These are phyloP conservation scores for Andrena dorsata DNA, from an alignment of 2,888 invertebrate species.

Conservation along the genomic window DNA sequence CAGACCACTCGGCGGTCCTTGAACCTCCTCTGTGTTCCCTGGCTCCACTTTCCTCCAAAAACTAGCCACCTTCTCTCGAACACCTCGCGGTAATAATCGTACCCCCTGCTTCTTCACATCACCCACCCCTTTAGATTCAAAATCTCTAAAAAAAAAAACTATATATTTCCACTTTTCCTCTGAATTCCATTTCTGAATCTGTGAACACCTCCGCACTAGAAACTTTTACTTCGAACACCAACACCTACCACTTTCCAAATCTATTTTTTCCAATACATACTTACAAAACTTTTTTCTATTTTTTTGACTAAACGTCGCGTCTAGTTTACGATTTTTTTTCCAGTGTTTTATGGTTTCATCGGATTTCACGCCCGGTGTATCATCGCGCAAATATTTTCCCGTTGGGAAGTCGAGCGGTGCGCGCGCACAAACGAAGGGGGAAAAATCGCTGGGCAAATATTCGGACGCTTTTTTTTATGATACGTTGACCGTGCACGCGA, in stretches of 20 bases:
- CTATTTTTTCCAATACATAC: too few relatives aligned
- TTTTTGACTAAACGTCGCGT: not conserved
- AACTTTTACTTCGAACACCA: too few relatives aligned
- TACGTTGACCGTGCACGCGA: slow-evolving; percentile 20
- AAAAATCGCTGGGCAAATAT: slow-evolving; percentile 22
- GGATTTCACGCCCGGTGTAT: slow-evolving; percentile 9
- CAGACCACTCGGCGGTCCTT: slow-evolving; percentile 10
- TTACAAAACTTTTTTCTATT: not conserved
- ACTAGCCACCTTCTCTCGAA: too few relatives aligned
- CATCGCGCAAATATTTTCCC: slow-evolving; percentile 24
- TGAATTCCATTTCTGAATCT: too few relatives aligned
- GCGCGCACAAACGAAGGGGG: not conserved
- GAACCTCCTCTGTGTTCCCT: not conserved
- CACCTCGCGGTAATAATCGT: too few relatives aligned
- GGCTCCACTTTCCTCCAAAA: too few relatives aligned
- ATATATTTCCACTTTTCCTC: too few relatives aligned
- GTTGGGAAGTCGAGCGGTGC: not conserved
- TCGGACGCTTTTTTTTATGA: slow-evolving; percentile 29
- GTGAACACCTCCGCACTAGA: too few relatives aligned
- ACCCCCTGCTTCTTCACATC: too few relatives aligned
- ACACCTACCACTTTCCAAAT: too few relatives aligned
- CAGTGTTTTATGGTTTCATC: not conserved
- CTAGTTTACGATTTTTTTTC: not conserved
- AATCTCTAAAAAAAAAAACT: too few relatives aligned
- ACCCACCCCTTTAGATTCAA: too few relatives aligned